Evolutionary conservation across 2,888 invertebrate species (phyloP), one percentile per base, ranked within the genome.

Genomic region (Reticulitermes lucifugus): DNA sequence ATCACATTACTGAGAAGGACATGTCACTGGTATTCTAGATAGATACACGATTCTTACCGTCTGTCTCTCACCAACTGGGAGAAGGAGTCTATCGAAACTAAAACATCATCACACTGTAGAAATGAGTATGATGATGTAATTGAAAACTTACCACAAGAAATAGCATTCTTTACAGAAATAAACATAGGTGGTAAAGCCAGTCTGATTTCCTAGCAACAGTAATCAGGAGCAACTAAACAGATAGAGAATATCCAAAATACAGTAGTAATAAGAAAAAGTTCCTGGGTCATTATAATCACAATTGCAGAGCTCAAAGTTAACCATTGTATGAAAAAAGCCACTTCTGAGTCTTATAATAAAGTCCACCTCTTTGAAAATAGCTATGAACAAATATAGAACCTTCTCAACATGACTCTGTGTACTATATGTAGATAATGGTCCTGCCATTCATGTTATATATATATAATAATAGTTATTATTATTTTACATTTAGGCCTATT

Each of bases 381-480:
- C 87, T 87, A 87, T 86, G 86, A 87, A 87, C 87, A 87, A 87
- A 87, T 86, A 87, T 87, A 87, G 85, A 87, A 86, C 86, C 85
- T 85, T 87, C 84, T 86, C 84, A 86, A 85, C 85, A 85, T 84
- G 85, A 85, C 84, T 85, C 65, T 85, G 82, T 82, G 71, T 84
- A 84, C 60, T 86, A 80, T 85, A 84, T 29, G 77, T 86, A 87
- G 83, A 84, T 86, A 86, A 87, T 87, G 87, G 86, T 86, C 87
- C 87, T 87, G 87, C 86, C 87, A 86, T 86, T 86, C 73, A 85
- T 84, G 83, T 83, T 79, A 71, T 85, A 65, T 81, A 80, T 84
- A 81, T 81, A 85, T 85, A 84, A 84, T 35, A 35, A 35, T 35
- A 35, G 35, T 35, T 35, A 4, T 35, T 71, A 84, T 77, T 83